Percentiles rank a stretch among this genome's conserved stretches.
Conservation (phyloP, 2,797 vertebrate species). For the Merluccius polli region DNA sequence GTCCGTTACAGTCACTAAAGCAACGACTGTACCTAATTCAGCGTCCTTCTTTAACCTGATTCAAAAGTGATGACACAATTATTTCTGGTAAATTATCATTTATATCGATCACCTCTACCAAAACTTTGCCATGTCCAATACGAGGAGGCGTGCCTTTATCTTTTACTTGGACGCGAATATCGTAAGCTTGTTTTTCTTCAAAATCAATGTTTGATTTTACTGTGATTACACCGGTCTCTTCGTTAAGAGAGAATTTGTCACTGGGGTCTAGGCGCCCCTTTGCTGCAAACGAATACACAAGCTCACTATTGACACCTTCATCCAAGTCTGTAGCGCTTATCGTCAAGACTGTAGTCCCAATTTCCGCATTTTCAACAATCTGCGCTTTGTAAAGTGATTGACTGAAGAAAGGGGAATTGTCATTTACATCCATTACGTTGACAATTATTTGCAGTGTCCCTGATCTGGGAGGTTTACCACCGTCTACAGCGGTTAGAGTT, state of each 20-base stretch:
- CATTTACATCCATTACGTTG: constrained; percentile 70
- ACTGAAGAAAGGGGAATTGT: constrained; percentile 73
- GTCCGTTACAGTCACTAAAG: constrained; percentile 73
- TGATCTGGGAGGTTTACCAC: constrained; percentile 24
- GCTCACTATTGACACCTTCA: constrained; percentile 20
- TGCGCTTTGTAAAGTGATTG: constrained; percentile 43
- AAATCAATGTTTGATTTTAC: constrained; percentile 52
- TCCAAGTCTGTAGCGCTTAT: constrained; percentile 58
- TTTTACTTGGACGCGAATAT: constrained; percentile 56
- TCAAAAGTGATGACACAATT: constrained; percentile 64
- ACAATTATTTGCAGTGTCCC: constrained; percentile 16
- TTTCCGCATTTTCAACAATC: constrained; percentile 35
- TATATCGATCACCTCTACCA: constrained; percentile 62
- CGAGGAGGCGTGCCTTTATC: constrained; percentile 50
- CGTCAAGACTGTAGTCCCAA: constrained; percentile 55
- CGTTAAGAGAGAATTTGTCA: constrained; percentile 42
- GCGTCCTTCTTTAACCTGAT: constrained; percentile 69
- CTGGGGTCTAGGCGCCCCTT: constrained; percentile 25
- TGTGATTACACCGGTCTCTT: constrained; percentile 52
- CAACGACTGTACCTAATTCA: constrained; percentile 65
- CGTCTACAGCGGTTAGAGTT: constrained; percentile 41
- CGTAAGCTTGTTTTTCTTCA: constrained; percentile 52
- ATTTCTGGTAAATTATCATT: constrained; percentile 70
- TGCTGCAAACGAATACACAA: constrained; percentile 39
- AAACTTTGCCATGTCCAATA: constrained; percentile 58